Conservation (phyloP, 2,888 invertebrate genomes). For the Abrostola triplasia region DNA sequence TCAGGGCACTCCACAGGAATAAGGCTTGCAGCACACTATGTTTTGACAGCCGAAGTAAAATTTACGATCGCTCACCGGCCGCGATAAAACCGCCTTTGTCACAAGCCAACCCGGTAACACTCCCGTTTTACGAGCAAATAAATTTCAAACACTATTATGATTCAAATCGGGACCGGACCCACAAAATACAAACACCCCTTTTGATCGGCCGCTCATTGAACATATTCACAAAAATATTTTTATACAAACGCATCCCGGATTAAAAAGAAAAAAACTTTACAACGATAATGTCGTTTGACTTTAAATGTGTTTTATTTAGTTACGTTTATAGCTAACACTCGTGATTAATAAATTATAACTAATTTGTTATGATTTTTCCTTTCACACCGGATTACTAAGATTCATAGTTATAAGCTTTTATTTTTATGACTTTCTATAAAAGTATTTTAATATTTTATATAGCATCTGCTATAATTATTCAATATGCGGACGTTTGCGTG, state of each 20-base stretch:
- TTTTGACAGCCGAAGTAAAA: slow-evolving; percentile 85
- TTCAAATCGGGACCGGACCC: slow-evolving; percentile 84
- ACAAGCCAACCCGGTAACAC: slow-evolving; percentile 81
- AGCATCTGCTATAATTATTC: slow-evolving; percentile 75
- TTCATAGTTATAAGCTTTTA: slow-evolving; percentile 66
- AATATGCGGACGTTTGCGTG: slow-evolving; percentile 65
- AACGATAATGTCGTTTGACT: slow-evolving; percentile 54
- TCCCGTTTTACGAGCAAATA: slow-evolving; percentile 86
- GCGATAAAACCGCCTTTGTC: slow-evolving; percentile 85
- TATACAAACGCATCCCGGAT: slow-evolving; percentile 69
- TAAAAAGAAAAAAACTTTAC: slow-evolving; percentile 47
- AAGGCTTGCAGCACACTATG: slow-evolving; percentile 66
- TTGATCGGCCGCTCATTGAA: slow-evolving; percentile 75
- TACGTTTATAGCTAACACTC: slow-evolving; percentile 72
- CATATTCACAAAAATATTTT: slow-evolving; percentile 79
- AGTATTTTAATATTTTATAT: slow-evolving; percentile 64
- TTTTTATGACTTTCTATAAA: slow-evolving; percentile 70
- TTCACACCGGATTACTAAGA: slow-evolving; percentile 75
- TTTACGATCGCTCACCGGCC: slow-evolving; percentile 82
- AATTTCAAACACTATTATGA: slow-evolving; percentile 88
- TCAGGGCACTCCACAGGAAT: slow-evolving; percentile 52
- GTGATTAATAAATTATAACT: slow-evolving; percentile 77
- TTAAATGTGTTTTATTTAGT: slow-evolving; percentile 71
- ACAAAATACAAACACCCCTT: slow-evolving; percentile 82
- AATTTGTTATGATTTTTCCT: slow-evolving; percentile 73